Base-by-base conservation (phyloP, 2,113 vertebrate species). In the Actenoides lindsayi region DNA sequence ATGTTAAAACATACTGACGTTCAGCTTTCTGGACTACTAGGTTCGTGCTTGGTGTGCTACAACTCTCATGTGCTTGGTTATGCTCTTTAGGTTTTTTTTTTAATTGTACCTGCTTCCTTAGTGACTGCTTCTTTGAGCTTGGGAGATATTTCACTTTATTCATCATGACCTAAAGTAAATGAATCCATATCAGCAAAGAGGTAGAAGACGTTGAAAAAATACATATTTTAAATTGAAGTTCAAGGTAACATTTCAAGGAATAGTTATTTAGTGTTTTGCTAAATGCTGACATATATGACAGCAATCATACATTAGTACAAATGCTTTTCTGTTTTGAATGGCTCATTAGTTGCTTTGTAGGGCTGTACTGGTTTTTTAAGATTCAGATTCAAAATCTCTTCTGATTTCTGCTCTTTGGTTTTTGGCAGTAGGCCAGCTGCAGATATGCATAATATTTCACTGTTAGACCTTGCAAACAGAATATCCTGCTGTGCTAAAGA, bases 401-500 rank as follows among this genome's bases (percentile, higher is more conserved):
- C 97, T 98, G 97, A 98, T 97, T 97, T 95, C 97, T 97, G 93
- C 97, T 97, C 90, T 97, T 98, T 78, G 85, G 80, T 78, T 98
- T 97, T 98, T 99, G 99, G 99, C 99, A 97, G 98, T 83, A 70
- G 97, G 97, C 98, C 98, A 98, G 97, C 95, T 97, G 99, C 97
- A 99, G 98, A 99, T 99, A 98, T 99, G 98, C 99, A 98, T 99
- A 98, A 99, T 99, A 99, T 99, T 99, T 99, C 99, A 98, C 98
- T 97, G 98, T 98, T 98, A 98, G 98, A 98, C 98, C 98, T 98
- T 98, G 98, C 99, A 99, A 99, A 99, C 99, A 99, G 99, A 99
- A 99, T 99, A 99, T 99, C 99, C 99, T 99, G 99, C 99, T 99
- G 99, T 99, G 99, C 99, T 99, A 99, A 99, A 99, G 99, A 99